Conservation (phyloP, 1,140 invertebrate species). For the Drosophila dunni region DNA sequence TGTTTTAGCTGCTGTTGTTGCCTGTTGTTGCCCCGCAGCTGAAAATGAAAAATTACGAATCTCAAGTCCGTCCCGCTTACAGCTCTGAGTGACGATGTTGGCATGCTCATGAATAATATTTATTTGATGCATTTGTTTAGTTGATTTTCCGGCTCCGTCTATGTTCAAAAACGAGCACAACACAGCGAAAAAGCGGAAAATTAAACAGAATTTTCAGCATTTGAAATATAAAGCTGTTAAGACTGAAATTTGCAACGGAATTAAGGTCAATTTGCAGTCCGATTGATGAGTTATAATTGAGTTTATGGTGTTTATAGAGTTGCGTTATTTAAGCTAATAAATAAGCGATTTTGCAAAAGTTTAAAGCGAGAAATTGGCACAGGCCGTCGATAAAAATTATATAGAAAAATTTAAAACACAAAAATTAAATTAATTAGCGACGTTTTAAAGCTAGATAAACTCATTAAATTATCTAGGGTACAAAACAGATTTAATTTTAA, state of each 20-base stretch:
- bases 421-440: no score
- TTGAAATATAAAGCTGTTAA: background rate
- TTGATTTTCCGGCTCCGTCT: constrained; percentile 49
- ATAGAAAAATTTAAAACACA: no score
- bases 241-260: background rate
- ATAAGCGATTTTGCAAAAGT: no score
- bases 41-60: constrained; percentile 72
- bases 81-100: constrained; percentile 53
- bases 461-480: no score
- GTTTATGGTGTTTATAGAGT: background rate
- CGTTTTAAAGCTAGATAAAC: no score
- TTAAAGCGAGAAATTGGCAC: no score
- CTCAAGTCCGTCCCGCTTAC: background rate
- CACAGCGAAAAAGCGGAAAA: constrained; percentile 1
- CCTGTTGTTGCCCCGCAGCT: background rate
- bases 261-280: background rate
- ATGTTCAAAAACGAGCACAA: constrained; percentile 20
- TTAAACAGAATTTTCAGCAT: background rate
- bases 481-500: no score
- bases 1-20: constrained; percentile 21
- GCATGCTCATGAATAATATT: constrained; percentile 68
- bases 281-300: background rate
- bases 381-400: no score
- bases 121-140: constrained; percentile 70
- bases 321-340: no score